Evolutionary conservation across 2,113 vertebrate species (phyloP), one percentile per base, ranked within the genome.

Genomic region (Oostethus manadensis): DNA sequence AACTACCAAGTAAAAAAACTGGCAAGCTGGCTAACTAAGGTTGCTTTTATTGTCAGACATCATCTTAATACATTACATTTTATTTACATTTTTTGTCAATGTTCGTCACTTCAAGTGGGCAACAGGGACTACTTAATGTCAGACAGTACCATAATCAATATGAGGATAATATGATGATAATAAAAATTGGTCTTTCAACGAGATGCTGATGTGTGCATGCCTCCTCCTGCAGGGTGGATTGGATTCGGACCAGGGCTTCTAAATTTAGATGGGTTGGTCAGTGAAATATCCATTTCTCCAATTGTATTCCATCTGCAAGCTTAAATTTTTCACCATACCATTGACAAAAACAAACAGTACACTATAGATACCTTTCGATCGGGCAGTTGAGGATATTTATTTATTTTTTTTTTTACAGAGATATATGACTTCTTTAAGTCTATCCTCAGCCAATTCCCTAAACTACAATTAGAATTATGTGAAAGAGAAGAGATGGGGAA

Each of bases 131-230:
- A 26, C 5, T 2, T 26, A 26, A 26, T 26, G 23, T 26, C 23
- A 26, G 23, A 26, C 5, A 26, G 23, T 26, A 26, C 5, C 23
- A 26, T 26, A 26, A n/a, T n/a, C n/a, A n/a, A n/a, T n/a, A n/a
- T n/a, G n/a, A n/a, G n/a, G n/a, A n/a, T n/a, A n/a, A n/a, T n/a
- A n/a, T 49, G 20, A 20, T 49, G 74, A 57, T 67, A 58, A 67
- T 65, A 61, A 58, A 46, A 75, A 66, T 51, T 43, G 60, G 67
- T 51, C 65, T 21, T 74, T 77, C 70, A 82, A 69, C 73, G 72
- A 64, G 61, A 77, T 68, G 49, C 65, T 44, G 8, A 21, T 21
- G 47, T 49, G 47, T 22, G 51, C 47, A 49, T 49, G 47, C 18
- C 10, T 49, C 48, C 47, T 49, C 16, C 21, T 49, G 48, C 16